A percentile compares a stretch with the other conserved stretches of the same genome.
Conservation (phyloP, 2,797 vertebrate species). For the Natrix natrix region DNA sequence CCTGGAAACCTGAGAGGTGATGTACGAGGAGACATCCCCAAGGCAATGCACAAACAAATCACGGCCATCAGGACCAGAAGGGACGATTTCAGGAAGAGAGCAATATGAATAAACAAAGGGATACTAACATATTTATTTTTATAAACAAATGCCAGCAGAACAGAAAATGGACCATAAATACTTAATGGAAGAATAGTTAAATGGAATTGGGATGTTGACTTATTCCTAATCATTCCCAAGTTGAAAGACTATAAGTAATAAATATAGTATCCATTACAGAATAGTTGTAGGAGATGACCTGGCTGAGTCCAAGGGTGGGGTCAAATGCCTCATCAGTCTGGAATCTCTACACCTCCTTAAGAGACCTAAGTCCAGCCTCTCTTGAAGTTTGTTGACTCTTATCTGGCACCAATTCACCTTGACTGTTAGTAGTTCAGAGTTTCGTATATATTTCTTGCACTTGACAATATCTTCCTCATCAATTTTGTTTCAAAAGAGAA, state of each 20-base stretch:
- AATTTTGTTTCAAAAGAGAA: not conserved
- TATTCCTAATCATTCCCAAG: not conserved
- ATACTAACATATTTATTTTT: not conserved
- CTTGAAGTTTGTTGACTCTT: not conserved
- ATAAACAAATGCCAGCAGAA: not conserved
- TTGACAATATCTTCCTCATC: not conserved
- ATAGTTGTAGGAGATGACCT: not conserved
- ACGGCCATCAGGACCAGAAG: no score
- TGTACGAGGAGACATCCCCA: no score
- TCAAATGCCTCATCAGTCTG: not conserved
- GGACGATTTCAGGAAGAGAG: no score
- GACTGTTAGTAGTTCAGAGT: not conserved
- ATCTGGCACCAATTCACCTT: not conserved
- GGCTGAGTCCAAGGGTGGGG: not conserved
- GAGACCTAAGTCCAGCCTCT: not conserved
- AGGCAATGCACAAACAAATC: no score
- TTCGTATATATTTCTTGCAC: not conserved
- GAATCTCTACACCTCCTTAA: not conserved
- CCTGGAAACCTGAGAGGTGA: no score
- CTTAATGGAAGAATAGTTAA: not conserved
- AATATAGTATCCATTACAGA: not conserved
- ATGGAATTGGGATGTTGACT: not conserved
- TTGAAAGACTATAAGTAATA: not conserved
- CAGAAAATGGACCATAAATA: not conserved
- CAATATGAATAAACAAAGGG: not conserved